phyloP scores from a whole-genome alignment of 2,797 vertebrate genomes.

The Euphonia xanthogaster region DNA sequence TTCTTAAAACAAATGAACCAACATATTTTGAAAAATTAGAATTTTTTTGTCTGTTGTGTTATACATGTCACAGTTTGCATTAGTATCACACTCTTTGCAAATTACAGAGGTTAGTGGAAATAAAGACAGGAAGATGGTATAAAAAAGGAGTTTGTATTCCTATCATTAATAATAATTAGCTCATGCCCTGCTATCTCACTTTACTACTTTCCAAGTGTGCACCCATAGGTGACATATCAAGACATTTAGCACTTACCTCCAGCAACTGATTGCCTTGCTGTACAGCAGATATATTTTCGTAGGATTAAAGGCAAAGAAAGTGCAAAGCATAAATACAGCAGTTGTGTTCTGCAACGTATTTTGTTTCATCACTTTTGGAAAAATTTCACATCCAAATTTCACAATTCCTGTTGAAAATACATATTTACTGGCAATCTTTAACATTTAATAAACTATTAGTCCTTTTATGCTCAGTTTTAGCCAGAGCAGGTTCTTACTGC shows the following conservation, averaged over 20 bases:
- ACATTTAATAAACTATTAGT: neutral
- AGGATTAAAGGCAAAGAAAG: neutral
- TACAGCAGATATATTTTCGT: neutral
- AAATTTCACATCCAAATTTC: neutral
- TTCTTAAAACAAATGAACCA: neutral
- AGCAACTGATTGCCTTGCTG: neutral
- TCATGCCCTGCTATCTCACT: neutral
- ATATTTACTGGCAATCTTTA: neutral
- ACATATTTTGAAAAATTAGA: neutral
- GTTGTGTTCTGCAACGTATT: fast-evolving
- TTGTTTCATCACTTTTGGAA: neutral
- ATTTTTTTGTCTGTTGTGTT: neutral
- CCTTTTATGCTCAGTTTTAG: neutral
- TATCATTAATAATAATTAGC: neutral
- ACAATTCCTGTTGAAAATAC: neutral
- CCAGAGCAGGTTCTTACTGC: neutral
- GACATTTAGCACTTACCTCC: neutral
- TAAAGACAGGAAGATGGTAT: neutral
- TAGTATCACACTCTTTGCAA: neutral
- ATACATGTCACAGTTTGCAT: neutral
- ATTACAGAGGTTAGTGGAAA: neutral
- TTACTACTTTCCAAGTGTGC: neutral
- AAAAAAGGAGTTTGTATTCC: neutral
- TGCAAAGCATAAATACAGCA: neutral
- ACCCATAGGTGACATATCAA: neutral